Evolutionary conservation across 2,113 vertebrate genomes (phyloP).

Genomic region (Paradoxurus hermaphroditus): DNA sequence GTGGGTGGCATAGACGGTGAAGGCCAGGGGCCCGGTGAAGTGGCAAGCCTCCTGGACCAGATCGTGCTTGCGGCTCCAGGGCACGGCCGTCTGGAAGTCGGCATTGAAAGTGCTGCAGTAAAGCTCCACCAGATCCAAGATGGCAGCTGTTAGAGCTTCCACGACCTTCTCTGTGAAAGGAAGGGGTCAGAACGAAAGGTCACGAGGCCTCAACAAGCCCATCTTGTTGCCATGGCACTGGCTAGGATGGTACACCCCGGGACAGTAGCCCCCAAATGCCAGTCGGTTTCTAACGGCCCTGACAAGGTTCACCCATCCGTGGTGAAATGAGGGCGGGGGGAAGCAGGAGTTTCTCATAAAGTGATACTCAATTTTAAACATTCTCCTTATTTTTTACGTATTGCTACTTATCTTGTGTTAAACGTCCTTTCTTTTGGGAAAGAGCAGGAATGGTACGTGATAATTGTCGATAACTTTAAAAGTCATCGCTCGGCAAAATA

Average conservation of each 20-base stretch:
- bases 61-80: constrained; percentile 79
- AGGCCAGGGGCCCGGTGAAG: constrained; percentile 87
- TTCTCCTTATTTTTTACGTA: neutral
- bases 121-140: constrained; percentile 94
- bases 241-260: neutral
- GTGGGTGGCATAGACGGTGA: constrained; percentile 93
- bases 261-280: neutral
- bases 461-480: neutral
- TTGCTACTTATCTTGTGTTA: neutral
- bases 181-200: neutral
- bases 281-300: neutral
- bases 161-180: constrained; percentile 88
- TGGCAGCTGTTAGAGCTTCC: constrained; percentile 93
- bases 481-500: neutral
- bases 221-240: neutral
- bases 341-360: neutral
- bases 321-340: neutral
- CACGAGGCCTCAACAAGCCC: neutral
- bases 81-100: constrained; percentile 90
- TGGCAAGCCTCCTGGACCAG: constrained; percentile 89
- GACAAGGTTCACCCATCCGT: neutral
- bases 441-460: neutral
- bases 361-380: neutral
- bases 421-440: constrained; percentile 4
- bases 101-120: constrained; percentile 97